Evolutionary conservation across 2,888 invertebrate genomes (phyloP), one percentile per base, ranked within the genome.

Genomic region (Drosophila paracracens): DNA sequence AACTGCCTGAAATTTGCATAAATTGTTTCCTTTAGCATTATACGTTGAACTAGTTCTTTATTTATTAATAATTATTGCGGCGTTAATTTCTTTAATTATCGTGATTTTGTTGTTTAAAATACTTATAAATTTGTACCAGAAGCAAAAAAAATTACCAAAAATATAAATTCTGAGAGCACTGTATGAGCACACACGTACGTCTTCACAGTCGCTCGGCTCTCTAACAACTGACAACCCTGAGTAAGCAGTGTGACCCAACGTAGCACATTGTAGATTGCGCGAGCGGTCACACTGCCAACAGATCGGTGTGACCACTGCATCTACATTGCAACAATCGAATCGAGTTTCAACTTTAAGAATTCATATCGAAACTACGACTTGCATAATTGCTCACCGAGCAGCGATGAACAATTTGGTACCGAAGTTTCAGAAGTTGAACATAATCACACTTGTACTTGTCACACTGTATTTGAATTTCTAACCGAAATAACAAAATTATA

Each of bases 121-220:
- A 67, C 58, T 72, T 81, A 74, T 74, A 74, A 74, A 68, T 75
- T 73, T 83, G 67, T 77, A 75, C 66, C 81, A 84, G 76, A 70
- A 86, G 76, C 67, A 70, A 79, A 76, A 72, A 73, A 74, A 83
- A 76, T 85, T 83, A 89, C 89, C 84, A 85, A 89, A 86, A 88
- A 85, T 88, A 85, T 88, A 85, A 78, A 82, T 89, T 89, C 87
- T 82, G 83, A 84, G 83, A 84, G 84, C 88, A 88, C 84, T 81
- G 83, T 83, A 70, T 81, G 83, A 84, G 89, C 89, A 88, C 84
- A 88, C 84, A 88, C 84, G 84, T 83, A 86, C 89, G 84, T 83
- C 89, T 88, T 86, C 81, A 83, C 82, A 79, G 81, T 81, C 82
- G 82, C 81, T 82, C 80, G 82, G 82, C 82, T 80, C 80, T 81